Evolutionary conservation across 2,888 invertebrate genomes (phyloP).

Genomic region (Hemaris fuciformis): DNA sequence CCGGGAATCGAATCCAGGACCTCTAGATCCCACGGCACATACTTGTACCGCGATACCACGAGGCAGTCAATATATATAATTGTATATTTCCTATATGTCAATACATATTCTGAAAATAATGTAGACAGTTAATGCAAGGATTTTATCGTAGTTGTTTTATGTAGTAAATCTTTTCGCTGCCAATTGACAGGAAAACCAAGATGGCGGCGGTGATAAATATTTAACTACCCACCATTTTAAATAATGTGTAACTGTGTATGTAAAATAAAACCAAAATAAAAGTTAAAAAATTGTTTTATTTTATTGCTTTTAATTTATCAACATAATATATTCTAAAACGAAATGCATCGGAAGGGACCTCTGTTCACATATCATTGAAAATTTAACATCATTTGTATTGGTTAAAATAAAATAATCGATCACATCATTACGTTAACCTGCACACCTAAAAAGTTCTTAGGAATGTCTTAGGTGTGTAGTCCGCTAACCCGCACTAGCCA

Average conservation of each 20-base stretch:
- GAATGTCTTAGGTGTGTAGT: no score
- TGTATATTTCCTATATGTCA: no score
- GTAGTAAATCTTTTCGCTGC: background rate
- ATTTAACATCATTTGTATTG: no score
- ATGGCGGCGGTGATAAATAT: background rate
- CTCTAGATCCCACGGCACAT: no score
- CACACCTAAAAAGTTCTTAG: no score
- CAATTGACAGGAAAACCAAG: background rate
- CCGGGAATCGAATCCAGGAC: no score
- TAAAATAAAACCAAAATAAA: background rate
- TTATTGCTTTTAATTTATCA: constrained; percentile 41
- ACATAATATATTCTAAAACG: constrained; percentile 36
- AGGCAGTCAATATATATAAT: no score
- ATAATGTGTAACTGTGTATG: background rate
- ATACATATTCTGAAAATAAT: no score
- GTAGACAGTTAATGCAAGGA: no score
- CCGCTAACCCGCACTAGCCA: no score
- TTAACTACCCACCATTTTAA: background rate
- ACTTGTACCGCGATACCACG: no score
- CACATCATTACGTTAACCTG: background rate
- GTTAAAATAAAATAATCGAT: background rate
- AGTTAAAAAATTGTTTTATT: constrained; percentile 24
- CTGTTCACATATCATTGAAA: constrained; percentile 11
- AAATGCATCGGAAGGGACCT: constrained; percentile 42
- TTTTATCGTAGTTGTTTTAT: background rate